Base-by-base conservation (phyloP, 2,888 invertebrate species). In the Standfussiana lucernea region DNA sequence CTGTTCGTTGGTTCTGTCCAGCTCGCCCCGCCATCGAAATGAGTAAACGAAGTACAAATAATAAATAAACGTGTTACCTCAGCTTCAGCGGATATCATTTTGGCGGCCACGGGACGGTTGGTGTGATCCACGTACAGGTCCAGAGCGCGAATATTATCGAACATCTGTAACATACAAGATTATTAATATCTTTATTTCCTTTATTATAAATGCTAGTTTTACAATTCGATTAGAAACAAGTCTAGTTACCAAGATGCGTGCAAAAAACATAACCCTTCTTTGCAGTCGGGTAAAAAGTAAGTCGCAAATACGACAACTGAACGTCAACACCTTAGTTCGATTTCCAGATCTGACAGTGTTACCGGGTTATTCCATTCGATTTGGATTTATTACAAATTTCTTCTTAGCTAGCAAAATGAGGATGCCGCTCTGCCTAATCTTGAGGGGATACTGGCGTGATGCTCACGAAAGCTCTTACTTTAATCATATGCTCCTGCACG, bases 401-500 rank as follows among this genome's bases (percentile, higher is more conserved):
- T 24, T n/a, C 50, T 50, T 50, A 24, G 50, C 50, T 24, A 50
- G 24, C 50, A 50, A 24, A 50, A 50, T 50, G 50, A 5, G 10
- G 50, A 5, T 47, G 47, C 21, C 47, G 21, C 50, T 50, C 50
- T 50, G 24, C 24, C 3, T 50, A 24, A 24, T 24, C 3, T 53
- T 53, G 11, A 4, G n/a, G 53, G 53, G 53, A 10, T 11, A n/a
- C 11, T 50, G n/a, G 4, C 24, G 24, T 50, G n/a, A 50, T 50
- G 50, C 24, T n/a, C 24, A 53, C n/a, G 13, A n/a, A 13, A 10
- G 1, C 6, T 32, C 84, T 86, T 92, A 98, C 98, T 97, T 99
- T 99, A 74, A 99, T 98, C 97, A 99, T 98, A 91, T 99, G 99
- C 90, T 99, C 98, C 93, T 99, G 99, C 15, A 99, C 98, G 89